A percentile compares a stretch with the other conserved stretches of the same genome.
Conservation (phyloP, 1,140 invertebrate species). For the Polypedilum pembai region DNA sequence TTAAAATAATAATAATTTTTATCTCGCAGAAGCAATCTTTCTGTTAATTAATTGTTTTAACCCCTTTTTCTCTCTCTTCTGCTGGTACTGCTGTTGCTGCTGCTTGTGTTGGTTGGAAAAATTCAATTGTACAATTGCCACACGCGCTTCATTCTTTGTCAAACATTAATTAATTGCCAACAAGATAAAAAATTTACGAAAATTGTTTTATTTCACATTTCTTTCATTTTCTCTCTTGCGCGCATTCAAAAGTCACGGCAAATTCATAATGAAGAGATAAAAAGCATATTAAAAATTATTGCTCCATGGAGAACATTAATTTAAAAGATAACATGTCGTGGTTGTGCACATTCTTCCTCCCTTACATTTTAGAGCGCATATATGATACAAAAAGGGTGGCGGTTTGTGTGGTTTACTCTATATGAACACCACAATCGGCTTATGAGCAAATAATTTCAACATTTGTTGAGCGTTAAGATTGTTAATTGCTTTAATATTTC, state of each 20-base stretch:
- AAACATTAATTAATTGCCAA: conserved; percentile 22
- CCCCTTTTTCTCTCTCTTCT: neutral
- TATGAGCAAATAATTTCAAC: conserved; percentile 23
- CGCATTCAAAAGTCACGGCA: neutral
- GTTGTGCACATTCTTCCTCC: neutral
- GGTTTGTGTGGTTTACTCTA: neutral
- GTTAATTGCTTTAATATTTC: conserved; percentile 27
- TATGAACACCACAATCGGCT: neutral
- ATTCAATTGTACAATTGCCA: neutral
- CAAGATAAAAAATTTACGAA: conserved; percentile 19
- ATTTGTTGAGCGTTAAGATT: conserved; percentile 27
- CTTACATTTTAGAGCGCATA: neutral
- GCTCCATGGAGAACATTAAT: conserved; percentile 27
- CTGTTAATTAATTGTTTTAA: conserved; percentile 20
- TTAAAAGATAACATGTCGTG: conserved; percentile 25
- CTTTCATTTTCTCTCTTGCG: too few species aligned
- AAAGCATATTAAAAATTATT: conserved; percentile 29
- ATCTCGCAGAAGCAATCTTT: neutral
- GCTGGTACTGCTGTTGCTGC: too few species aligned
- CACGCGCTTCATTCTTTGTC: neutral
- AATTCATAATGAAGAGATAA: conserved; percentile 26
- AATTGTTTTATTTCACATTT: conserved; percentile 17
- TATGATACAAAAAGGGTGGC: neutral
- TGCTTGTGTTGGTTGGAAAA: neutral
- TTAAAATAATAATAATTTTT: conserved; percentile 15